A percentile compares a stretch with the other conserved stretches of the same genome.
phyloP scores from a whole-genome alignment of 1,140 invertebrate species.

The Druon quercuslanigerum region DNA sequence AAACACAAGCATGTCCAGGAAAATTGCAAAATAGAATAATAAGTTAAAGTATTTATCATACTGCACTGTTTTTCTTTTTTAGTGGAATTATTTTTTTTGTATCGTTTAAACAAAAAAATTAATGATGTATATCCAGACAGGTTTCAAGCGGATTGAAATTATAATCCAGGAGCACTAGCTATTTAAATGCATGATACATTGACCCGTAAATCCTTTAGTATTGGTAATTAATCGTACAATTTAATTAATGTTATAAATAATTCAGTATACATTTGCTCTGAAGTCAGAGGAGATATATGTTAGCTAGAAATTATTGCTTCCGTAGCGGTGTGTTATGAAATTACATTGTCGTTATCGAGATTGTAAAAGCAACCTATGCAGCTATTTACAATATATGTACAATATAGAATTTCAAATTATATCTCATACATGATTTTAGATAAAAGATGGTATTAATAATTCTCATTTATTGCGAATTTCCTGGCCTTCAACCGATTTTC shows the following conservation, averaged over 20 bases:
- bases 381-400: constrained; percentile 2
- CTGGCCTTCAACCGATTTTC: no score
- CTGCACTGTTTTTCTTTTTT: no score
- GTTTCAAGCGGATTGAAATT: no score
- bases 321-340: constrained; percentile 1
- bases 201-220: no score
- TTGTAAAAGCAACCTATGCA: neutral
- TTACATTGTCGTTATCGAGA: constrained; percentile 30
- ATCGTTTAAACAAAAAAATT: no score
- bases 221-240: neutral
- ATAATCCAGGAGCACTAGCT: no score
- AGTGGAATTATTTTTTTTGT: no score
- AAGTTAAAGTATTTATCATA: no score
- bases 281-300: constrained; percentile 25
- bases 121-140: no score
- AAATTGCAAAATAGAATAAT: neutral
- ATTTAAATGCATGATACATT: no score
- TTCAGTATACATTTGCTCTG: constrained; percentile 4
- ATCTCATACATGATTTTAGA: neutral
- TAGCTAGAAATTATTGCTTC: constrained; percentile 21
- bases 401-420: neutral
- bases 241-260: constrained; percentile 14
- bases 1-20: neutral
- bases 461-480: no score
- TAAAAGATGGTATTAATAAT: neutral